phyloP scores from a whole-genome alignment of 2,888 invertebrate species.

The Rotaria sp. region DNA sequence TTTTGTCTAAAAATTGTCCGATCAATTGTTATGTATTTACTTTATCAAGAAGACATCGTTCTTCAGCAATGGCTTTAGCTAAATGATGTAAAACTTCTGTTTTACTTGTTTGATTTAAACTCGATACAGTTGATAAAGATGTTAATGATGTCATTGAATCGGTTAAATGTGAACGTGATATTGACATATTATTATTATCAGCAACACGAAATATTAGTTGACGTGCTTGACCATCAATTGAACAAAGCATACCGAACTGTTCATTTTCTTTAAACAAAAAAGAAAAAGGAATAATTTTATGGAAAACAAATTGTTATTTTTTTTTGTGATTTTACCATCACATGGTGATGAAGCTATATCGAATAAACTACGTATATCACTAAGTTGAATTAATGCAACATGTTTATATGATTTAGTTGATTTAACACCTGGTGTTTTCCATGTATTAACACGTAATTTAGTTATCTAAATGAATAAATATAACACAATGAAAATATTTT shows the following conservation, averaged over 20 bases:
- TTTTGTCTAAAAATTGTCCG: too few relatives aligned
- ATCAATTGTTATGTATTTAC: background rate
- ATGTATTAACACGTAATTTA: slow-evolving; percentile 19
- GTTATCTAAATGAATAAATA: background rate
- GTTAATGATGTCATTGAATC: slow-evolving; percentile 8
- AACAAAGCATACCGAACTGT: slow-evolving; percentile 28
- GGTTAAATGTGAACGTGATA: slow-evolving; percentile 14
- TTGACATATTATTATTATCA: background rate
- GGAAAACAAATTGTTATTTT: background rate
- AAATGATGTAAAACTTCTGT: slow-evolving; percentile 1
- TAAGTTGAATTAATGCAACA: slow-evolving; percentile 30
- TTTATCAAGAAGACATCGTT: slow-evolving; percentile 3
- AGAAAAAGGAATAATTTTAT: background rate
- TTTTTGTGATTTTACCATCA: background rate
- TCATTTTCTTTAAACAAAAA: background rate
- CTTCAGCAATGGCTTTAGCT: slow-evolving; percentile 16
- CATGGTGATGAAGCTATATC: background rate
- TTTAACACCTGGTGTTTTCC: slow-evolving; percentile 9
- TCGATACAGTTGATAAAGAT: background rate
- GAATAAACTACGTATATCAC: background rate
- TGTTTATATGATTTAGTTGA: slow-evolving; percentile 37
- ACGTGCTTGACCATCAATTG: slow-evolving; percentile 16
- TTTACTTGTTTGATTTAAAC: slow-evolving; percentile 11
- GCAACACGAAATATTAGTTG: slow-evolving; percentile 5
- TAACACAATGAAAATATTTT: too few relatives aligned